Percentiles rank a stretch among this genome's conserved stretches.
These are phyloP conservation scores for Coptotermes formosanus DNA, from an alignment of 1,140 invertebrate species.

Conservation along the genomic window DNA sequence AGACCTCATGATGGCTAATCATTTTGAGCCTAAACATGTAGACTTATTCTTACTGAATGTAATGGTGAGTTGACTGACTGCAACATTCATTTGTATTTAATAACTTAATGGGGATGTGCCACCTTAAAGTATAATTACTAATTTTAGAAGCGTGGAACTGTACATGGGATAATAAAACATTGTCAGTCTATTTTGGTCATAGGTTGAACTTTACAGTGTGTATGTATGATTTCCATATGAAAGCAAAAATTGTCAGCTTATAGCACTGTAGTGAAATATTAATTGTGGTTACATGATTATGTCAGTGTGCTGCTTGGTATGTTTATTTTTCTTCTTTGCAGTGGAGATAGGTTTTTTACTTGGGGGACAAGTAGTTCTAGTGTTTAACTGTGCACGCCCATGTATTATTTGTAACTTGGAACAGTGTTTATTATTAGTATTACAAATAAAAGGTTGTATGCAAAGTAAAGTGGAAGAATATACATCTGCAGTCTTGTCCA, in stretches of 20 bases:
- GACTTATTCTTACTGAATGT: too few species aligned
- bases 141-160: background rate
- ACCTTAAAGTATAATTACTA: too few species aligned
- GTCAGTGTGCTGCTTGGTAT: background rate
- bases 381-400: background rate
- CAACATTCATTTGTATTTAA: too few species aligned
- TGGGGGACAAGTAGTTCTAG: background rate
- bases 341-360: constrained; percentile 14
- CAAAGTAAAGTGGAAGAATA: background rate
- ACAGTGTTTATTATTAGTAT: background rate
- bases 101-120: too few species aligned
- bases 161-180: background rate
- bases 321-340: background rate
- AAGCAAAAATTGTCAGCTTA: background rate
- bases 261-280: background rate
- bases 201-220: background rate
- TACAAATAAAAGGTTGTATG: background rate
- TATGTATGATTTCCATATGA: background rate
- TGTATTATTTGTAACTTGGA: constrained; percentile 19
- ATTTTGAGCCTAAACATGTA: too few species aligned
- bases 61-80: too few species aligned
- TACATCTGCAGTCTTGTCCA: too few species aligned
- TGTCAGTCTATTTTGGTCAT: background rate
- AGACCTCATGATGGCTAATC: too few species aligned
- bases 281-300: background rate